phyloP scores from a whole-genome alignment of 2,888 invertebrate species.

The Lepidochrysops patricia region DNA sequence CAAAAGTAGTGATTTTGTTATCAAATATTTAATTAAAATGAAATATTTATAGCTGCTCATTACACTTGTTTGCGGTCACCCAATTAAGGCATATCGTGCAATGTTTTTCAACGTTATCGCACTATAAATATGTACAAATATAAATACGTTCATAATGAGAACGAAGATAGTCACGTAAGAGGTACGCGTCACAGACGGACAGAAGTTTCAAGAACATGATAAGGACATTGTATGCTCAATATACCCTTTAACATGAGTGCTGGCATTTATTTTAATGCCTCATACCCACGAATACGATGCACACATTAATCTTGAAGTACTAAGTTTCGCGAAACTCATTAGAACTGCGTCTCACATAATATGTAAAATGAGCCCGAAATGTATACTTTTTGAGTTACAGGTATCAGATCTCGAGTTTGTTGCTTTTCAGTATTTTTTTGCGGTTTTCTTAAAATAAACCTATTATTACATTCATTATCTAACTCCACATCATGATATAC shows the following conservation, averaged over 20 bases:
- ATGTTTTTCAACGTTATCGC: conserved; percentile 26
- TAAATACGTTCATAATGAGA: conserved; percentile 22
- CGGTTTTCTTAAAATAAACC: neutral
- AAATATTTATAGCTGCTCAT: neutral
- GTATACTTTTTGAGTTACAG: neutral
- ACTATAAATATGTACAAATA: conserved; percentile 19
- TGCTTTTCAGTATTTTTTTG: neutral
- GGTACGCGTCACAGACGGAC: conserved; percentile 18
- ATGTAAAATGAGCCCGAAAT: neutral
- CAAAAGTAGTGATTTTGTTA: neutral
- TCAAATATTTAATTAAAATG: neutral
- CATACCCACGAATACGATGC: neutral
- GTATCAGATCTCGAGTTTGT: neutral
- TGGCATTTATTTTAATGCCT: neutral
- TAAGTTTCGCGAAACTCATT: neutral
- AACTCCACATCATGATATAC: neutral
- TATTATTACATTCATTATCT: neutral
- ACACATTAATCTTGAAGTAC: neutral
- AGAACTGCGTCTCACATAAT: neutral
- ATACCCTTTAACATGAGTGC: neutral
- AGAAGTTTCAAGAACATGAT: conserved; percentile 14
- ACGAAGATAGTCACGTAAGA: conserved; percentile 23
- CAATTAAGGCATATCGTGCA: conserved; percentile 12
- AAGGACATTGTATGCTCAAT: conserved; percentile 7
- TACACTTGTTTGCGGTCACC: neutral